phyloP scores from a whole-genome alignment of 2,113 vertebrate species.

The Galbula dea region DNA sequence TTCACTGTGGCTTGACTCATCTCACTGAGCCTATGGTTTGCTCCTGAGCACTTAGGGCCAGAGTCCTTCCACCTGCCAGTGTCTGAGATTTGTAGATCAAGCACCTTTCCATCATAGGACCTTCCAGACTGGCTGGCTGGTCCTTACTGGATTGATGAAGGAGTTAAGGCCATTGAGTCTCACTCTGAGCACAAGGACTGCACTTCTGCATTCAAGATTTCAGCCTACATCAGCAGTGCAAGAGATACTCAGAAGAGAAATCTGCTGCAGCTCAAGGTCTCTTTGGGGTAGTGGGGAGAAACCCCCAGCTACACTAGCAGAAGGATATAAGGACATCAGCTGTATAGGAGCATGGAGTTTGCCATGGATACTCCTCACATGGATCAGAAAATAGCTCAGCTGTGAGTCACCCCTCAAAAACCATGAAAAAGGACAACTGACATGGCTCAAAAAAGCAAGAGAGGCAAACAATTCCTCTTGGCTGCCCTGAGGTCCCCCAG shows the following conservation, averaged over 20 bases:
- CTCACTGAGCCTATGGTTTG: background rate
- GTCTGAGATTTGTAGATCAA: background rate
- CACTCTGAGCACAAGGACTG: background rate
- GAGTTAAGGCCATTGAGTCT: background rate
- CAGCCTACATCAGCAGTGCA: background rate
- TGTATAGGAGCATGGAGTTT: background rate
- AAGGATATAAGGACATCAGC: background rate
- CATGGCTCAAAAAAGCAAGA: background rate
- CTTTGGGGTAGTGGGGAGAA: background rate
- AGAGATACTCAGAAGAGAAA: background rate
- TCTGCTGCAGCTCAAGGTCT: background rate
- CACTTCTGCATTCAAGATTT: background rate
- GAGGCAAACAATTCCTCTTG: background rate
- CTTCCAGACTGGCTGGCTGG: background rate
- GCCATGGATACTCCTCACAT: background rate
- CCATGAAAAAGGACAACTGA: background rate
- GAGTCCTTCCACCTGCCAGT: background rate
- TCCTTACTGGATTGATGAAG: background rate
- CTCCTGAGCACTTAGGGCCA: background rate
- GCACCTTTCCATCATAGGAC: background rate
- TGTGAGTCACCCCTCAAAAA: background rate
- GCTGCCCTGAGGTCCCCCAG: accelerated
- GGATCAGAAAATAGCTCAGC: background rate
- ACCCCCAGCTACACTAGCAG: background rate
- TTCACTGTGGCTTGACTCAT: background rate